A percentile compares a stretch with the other conserved stretches of the same genome.
Conservation (phyloP, 2,888 invertebrate genomes). For the Drosophila mettleri region DNA sequence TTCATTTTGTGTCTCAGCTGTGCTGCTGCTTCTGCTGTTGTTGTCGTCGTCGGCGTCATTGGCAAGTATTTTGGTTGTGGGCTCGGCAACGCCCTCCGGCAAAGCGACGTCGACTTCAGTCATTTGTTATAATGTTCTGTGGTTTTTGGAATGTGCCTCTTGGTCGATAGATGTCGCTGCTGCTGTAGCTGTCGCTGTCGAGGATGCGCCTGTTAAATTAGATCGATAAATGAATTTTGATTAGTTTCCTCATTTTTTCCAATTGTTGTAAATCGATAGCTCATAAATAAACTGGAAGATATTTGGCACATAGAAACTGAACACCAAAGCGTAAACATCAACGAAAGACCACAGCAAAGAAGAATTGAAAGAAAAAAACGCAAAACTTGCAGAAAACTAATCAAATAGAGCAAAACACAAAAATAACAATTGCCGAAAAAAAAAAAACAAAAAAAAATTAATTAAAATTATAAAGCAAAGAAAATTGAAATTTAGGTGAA, state of each 20-base stretch:
- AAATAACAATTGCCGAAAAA: constrained; percentile 53
- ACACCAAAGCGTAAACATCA: constrained; percentile 66
- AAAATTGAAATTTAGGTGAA: constrained; percentile 72
- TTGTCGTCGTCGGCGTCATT: constrained; percentile 21
- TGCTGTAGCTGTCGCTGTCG: constrained; percentile 38
- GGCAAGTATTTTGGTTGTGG: constrained; percentile 70
- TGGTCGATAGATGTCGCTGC: constrained; percentile 47
- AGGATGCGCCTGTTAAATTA: constrained; percentile 33
- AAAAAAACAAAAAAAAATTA: constrained; percentile 18
- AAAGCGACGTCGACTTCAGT: constrained; percentile 83
- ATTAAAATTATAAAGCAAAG: constrained; percentile 38
- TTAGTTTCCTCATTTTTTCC: constrained; percentile 1
- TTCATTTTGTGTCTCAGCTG: constrained; percentile 32
- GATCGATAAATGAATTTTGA: constrained; percentile 37
- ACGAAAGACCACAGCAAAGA: constrained; percentile 60
- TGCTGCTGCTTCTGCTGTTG: constrained; percentile 21
- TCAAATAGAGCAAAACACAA: constrained; percentile 34
- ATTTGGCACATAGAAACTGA: constrained; percentile 65
- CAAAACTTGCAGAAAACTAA: constrained; percentile 54
- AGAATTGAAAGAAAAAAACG: constrained; percentile 46
- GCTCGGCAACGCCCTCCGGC: constrained; percentile 80
- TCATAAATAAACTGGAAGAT: constrained; percentile 56
- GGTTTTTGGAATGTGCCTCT: constrained; percentile 55
- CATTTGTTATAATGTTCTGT: constrained; percentile 70
- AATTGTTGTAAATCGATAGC: constrained; percentile 34